Evolutionary conservation across 2,797 vertebrate genomes (phyloP).

Genomic region (Cyclura pinguis): DNA sequence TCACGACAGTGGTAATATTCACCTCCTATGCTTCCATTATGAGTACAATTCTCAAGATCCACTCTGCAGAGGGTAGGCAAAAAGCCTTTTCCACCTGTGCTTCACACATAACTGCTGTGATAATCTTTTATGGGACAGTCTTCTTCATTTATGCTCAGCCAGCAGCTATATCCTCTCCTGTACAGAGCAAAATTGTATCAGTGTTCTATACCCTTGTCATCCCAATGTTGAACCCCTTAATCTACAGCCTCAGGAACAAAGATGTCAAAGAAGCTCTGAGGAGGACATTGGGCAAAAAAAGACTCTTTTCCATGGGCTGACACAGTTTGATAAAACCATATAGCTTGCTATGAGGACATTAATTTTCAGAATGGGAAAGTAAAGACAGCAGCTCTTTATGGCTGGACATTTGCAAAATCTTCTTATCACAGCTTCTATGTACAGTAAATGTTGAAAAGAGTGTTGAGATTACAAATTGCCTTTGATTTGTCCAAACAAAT

Average conservation of each 20-base stretch:
- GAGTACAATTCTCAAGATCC: constrained; percentile 51
- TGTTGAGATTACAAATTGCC: not conserved
- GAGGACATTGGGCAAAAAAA: constrained; percentile 16
- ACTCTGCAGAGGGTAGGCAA: constrained; percentile 27
- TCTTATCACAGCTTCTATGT: not conserved
- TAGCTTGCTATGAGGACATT: not conserved
- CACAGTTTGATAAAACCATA: not conserved
- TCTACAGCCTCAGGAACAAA: constrained; percentile 68
- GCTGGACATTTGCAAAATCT: not conserved
- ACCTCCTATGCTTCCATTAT: constrained; percentile 62
- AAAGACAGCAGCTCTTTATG: not conserved
- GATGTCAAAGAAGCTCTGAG: constrained; percentile 56
- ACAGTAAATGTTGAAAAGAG: not conserved
- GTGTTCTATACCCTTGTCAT: constrained; percentile 67
- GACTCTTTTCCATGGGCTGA: not conserved
- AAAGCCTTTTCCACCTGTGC: constrained; percentile 65
- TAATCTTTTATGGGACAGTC: constrained; percentile 60
- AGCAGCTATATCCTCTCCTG: constrained; percentile 54
- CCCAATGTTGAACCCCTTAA: constrained; percentile 65
- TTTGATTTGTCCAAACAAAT: not conserved
- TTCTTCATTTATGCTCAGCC: constrained; percentile 65
- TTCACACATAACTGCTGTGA: constrained; percentile 61
- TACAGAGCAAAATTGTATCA: constrained; percentile 58
- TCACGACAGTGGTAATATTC: constrained; percentile 45
- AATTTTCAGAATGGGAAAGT: not conserved